Evolutionary conservation across 2,888 invertebrate species (phyloP).

Genomic region (Parthenolecanium corni): DNA sequence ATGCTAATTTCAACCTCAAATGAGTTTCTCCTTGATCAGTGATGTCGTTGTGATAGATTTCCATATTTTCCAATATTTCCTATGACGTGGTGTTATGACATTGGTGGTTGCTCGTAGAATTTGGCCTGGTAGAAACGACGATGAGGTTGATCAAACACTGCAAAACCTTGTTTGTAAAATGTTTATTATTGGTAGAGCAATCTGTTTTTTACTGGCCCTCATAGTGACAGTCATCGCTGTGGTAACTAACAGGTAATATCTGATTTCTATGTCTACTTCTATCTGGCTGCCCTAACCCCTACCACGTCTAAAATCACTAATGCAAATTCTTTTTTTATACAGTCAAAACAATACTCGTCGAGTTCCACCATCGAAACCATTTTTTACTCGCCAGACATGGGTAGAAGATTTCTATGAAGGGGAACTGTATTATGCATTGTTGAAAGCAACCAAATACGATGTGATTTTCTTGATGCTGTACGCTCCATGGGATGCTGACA

Average conservation of each 20-base stretch:
- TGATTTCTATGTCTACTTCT: not conserved
- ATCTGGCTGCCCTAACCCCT: no score
- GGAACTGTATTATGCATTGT: constrained; percentile 53
- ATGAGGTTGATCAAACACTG: constrained; percentile 20
- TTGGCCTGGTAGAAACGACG: constrained; percentile 18
- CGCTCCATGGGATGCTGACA: constrained; percentile 89
- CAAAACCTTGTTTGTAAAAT: constrained; percentile 24
- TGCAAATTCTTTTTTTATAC: not conserved
- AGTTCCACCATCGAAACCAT: constrained; percentile 52
- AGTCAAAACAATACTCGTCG: constrained; percentile 21
- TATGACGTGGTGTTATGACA: constrained; percentile 29
- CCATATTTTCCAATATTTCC: constrained; percentile 10
- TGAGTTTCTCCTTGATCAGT: no score
- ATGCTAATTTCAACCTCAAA: no score
- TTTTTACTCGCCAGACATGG: constrained; percentile 55
- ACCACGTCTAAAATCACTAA: no score
- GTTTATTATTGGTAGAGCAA: constrained; percentile 20
- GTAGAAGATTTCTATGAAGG: constrained; percentile 70
- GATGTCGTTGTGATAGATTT: no score
- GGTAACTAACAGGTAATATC: constrained; percentile 19
- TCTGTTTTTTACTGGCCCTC: constrained; percentile 20
- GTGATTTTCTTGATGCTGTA: constrained; percentile 84
- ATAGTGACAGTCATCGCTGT: constrained; percentile 19
- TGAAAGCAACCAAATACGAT: constrained; percentile 53
- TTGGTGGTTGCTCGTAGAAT: constrained; percentile 19